Base-by-base conservation (phyloP, 2,113 vertebrate species). In the Sturnira hondurensis region DNA sequence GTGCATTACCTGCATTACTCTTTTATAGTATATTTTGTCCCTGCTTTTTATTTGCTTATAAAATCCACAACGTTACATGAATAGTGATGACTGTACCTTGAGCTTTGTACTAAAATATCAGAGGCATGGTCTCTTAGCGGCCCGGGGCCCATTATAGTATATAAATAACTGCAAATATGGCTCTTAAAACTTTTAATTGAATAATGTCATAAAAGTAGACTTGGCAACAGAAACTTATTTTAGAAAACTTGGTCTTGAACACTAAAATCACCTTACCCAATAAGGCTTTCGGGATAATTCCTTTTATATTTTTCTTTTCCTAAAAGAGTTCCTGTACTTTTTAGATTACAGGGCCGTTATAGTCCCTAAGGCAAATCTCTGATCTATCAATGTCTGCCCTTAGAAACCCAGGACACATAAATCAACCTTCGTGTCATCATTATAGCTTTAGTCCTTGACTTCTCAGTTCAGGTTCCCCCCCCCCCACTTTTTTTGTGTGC, bases 151-250 rank as follows among this genome's bases (percentile, higher is more conserved):
- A 52, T 93, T 67, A 93, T 19, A 89, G 85, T 96, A 96, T 93
- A 95, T 63, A 91, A 92, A 71, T 93, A 90, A 70, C 63, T 81
- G 67, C 36, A 96, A 95, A 97, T 93, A 96, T 15, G 4, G 38
- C 87, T 96, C 89, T 96, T 97, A 95, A 93, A 92, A 94, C 6
- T 71, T 98, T 98, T 97, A 97, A 94, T 87, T 95, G 70, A 93
- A 89, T 91, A 86, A 88, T 94, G 4, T 76, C 31, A 52, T 92
- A 90, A 96, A 80, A 92, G 83, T 89, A 91, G 74, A 93, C 56
- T 78, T 85, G 45, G 80, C 70, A 82, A 67, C 71, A 93, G 36
- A 56, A 80, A 89, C 41, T 89, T 33, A 56, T 86, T 97, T 92
- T 94, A 58, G 96, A 97, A 97, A 50, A 65, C 33, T 86, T 80